Evolutionary conservation across 92 coral and sea anemone species (phyloP).

Genomic region (Zoanthus sociatus): DNA sequence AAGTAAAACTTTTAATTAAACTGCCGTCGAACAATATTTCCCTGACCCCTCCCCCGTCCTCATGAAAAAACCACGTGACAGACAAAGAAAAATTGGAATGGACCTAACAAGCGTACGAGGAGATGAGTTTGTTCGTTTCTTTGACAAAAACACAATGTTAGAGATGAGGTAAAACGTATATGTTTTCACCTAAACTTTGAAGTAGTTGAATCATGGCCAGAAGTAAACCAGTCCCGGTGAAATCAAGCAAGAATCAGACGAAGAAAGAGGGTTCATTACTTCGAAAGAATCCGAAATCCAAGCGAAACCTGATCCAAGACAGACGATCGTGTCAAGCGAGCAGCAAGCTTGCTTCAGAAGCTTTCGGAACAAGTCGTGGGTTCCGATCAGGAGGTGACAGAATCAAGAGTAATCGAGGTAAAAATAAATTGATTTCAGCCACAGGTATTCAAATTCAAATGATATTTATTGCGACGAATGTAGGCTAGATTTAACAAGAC

Average conservation of each 20-base stretch:
- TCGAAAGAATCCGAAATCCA: constrained; percentile 39
- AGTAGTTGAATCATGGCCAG: constrained; percentile 11
- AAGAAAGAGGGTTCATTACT: constrained; percentile 8
- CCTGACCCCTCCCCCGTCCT: constrained; percentile 16
- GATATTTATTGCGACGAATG: not conserved
- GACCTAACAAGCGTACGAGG: constrained; percentile 20
- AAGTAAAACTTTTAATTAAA: no score
- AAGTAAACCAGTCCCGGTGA: constrained; percentile 32
- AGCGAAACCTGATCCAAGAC: constrained; percentile 43
- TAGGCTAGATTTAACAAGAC: not conserved
- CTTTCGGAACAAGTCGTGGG: not conserved
- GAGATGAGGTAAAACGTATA: not conserved
- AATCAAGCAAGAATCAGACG: constrained; percentile 31
- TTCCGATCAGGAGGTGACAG: not conserved
- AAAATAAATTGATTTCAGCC: not conserved
- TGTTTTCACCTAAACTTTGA: not conserved
- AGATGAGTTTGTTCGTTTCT: not conserved
- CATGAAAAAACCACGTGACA: constrained; percentile 23
- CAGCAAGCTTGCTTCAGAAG: constrained; percentile 3
- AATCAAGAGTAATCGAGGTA: constrained; percentile 21
- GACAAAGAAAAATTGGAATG: constrained; percentile 17
- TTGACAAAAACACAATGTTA: constrained; percentile 2
- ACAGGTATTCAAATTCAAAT: no score
- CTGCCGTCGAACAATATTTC: not conserved
- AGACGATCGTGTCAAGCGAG: not conserved